Conservation (phyloP, 2,113 vertebrate species). For the Colinus virginianus region DNA sequence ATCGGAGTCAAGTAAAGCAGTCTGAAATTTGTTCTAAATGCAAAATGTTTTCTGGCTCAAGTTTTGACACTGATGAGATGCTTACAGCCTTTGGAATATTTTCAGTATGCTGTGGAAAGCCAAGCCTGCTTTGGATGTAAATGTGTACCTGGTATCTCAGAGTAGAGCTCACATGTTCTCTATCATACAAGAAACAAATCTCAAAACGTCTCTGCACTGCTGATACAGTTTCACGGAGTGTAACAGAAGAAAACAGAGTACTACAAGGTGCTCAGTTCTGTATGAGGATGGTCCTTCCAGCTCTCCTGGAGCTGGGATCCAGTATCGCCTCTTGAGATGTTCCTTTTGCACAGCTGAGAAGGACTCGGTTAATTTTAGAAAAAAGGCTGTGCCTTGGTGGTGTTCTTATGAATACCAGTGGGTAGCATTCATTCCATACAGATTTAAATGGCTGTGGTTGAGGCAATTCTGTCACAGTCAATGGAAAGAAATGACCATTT, state of each 20-base stretch:
- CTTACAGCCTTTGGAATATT: background rate
- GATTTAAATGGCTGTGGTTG: background rate
- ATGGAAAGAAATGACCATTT: background rate
- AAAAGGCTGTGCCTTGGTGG: fast-evolving
- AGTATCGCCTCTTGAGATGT: background rate
- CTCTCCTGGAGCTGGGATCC: background rate
- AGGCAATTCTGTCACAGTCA: background rate
- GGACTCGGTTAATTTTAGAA: background rate
- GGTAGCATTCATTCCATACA: background rate
- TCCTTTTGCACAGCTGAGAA: background rate
- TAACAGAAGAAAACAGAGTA: background rate
- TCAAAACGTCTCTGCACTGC: background rate
- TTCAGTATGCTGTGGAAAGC: background rate
- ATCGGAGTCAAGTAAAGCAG: background rate
- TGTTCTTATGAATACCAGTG: background rate
- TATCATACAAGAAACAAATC: background rate
- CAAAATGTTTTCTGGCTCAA: background rate
- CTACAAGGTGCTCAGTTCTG: fast-evolving
- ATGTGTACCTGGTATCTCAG: background rate
- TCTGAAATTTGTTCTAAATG: background rate
- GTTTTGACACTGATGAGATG: background rate
- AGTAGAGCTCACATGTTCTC: background rate
- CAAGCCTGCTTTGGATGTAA: background rate
- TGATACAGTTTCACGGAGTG: background rate
- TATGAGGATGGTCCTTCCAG: background rate